Evolutionary conservation across 1,140 invertebrate species (phyloP), one percentile per base, ranked within the genome.

Genomic region (Neodiprion fabricii): DNA sequence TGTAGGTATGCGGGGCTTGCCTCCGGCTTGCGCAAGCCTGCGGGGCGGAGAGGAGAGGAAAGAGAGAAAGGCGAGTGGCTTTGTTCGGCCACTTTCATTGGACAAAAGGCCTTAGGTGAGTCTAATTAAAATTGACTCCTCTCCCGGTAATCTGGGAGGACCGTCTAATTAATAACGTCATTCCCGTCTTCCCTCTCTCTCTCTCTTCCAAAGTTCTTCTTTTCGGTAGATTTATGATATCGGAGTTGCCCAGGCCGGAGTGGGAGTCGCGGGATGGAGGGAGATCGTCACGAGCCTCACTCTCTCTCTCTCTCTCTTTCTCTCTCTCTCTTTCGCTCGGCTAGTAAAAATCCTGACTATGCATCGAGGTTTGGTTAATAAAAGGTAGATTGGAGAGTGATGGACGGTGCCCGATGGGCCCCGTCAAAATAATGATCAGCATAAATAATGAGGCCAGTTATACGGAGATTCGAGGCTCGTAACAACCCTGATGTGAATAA

Each of bases 391-490:
- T 61, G 53, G 53, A 73, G 77, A 77, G 82, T 84, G 85, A 86
- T 85, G 82, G 84, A 86, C 85, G 84, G 84, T 85, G 84, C 82
- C 83, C 83, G 82, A 86, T 86, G 84, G 85, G 80, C 82, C 82
- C 82, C 84, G 84, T 86, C 84, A 85, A 83, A 86, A 86, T 86
- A 85, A 86, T 85, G 82, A 85, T 85, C 82, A 80, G 82, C 84
- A 82, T 85, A 85, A 85, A 85, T 86, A 85, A 86, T 86, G 84
- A 86, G 84, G 75, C 85, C 84, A 83, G 83, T 85, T 85, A 85
- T 82, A 71, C 78, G 68, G 74, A 50, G 48, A 74, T 69, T 69
- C 40, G 67, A 21, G 11, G 21, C 67, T 12, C 23, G 40, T 23
- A 69, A 47, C 67, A 69, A 69, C 14, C 21, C 40, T 69, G 21